Percentiles rank a stretch among this genome's conserved stretches.
Conservation (phyloP, 2,888 invertebrate genomes). For the Noctua comes region DNA sequence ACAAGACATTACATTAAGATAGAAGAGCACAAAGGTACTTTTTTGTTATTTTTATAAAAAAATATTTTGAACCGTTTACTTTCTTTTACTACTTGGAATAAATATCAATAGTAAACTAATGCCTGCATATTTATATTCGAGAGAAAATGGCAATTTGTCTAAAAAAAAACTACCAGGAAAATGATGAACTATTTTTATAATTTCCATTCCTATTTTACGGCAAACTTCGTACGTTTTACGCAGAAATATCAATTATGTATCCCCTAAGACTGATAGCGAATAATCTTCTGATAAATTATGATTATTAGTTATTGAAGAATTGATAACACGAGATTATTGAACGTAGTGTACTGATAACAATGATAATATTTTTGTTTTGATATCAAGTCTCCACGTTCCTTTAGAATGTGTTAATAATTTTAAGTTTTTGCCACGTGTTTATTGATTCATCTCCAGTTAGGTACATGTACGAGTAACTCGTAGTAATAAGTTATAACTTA, state of each 20-base stretch:
- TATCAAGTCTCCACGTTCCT: conserved; percentile 23
- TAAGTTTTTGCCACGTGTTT: not conserved
- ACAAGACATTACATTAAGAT: too few species aligned
- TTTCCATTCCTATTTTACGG: not conserved
- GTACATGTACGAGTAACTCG: too few species aligned
- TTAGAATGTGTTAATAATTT: not conserved
- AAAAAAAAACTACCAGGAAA: conserved; percentile 6
- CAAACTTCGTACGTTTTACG: conserved; percentile 31
- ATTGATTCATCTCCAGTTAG: too few species aligned
- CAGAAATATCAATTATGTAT: conserved; percentile 55
- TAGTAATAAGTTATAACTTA: too few species aligned
- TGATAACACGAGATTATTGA: conserved; percentile 48
- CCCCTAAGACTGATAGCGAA: conserved; percentile 48
- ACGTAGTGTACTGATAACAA: conserved; percentile 44
- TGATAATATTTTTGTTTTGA: conserved; percentile 50
- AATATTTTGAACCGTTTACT: not conserved
- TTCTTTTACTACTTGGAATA: not conserved
- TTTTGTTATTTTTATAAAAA: not conserved
- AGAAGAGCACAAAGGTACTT: too few species aligned
- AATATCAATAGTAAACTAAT: not conserved
- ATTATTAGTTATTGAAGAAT: conserved; percentile 42
- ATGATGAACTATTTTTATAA: not conserved
- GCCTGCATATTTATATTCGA: not conserved
- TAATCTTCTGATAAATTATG: conserved; percentile 55
- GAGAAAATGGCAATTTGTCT: not conserved